Base-by-base conservation (phyloP, 2,113 vertebrate genomes). In the Aldabrachelys gigantea region DNA sequence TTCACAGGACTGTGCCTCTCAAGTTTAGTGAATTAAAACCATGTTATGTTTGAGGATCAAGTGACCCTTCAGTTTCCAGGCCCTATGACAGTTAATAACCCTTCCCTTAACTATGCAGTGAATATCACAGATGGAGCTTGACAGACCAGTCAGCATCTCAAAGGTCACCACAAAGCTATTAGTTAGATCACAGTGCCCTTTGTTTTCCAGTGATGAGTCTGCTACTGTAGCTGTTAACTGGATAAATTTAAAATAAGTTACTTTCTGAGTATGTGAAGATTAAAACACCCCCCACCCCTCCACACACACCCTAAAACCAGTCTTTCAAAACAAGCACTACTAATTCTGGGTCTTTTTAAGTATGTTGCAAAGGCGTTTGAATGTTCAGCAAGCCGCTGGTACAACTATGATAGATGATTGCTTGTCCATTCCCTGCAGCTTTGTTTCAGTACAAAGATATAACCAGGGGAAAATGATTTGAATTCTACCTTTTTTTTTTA, bases 111-210 rank as follows among this genome's bases (percentile, higher is more conserved):
- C 95, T 95, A 56, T 93, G 59, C 84, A 89, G 90, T 96, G 84
- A 44, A 84, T 98, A 92, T 93, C 8, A 2, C 95, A 98, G 95
- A 94, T 97, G 95, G 93, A 95, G 95, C 91, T 97, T 97, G 98
- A 97, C 17, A 59, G 93, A 96, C 95, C 91, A 97, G 95, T 95
- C 89, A 89, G 95, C 90, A 91, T 92, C 93, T 95, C 90, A 97
- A 92, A 98, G 97, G 96, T 98, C 96, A 97, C 92, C 69, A 78
- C 96, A 94, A 97, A 95, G 91, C 92, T 97, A 52, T 98, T 97
- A 96, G 82, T 84, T 95, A 96, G 94, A 93, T 96, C 80, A 90
- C 85, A 92, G 16, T 96, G 91, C 94, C 80, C 84, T 97, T 98
- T 97, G 93, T 97, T 98, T 95, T 91, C 96, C 89, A 79, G 90